Evolutionary conservation across 2,797 vertebrate species (phyloP), one percentile per base, ranked within the genome.

Genomic region (Florisuga fusca): DNA sequence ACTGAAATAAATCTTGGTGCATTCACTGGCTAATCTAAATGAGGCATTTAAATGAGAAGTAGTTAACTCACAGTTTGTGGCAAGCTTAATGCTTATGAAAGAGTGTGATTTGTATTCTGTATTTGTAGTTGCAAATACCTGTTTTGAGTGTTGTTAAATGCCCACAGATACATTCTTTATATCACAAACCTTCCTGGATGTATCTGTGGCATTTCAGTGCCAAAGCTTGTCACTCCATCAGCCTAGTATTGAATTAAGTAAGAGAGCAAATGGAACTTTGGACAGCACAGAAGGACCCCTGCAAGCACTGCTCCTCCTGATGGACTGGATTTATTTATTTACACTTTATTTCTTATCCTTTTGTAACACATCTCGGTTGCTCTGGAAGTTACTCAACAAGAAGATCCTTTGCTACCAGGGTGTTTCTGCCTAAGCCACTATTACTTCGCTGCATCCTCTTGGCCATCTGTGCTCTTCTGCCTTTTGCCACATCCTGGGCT

Each of bases 1-100:
- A 91, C 84, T 73, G 63, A 67, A 94, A 85, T 90, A 89, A 90
- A 92, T 89, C 50, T 78, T 66, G 54, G 33, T 0, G 1, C 71
- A 55, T 50, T 87, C 76, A 53, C 64, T 95, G 92, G 83, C 66
- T 93, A 59, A 72, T 84, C 84, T 75, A 64, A 93, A 92, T 57
- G 63, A 95, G 48, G 41, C 67, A 57, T n/a, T 78, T 80, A 26
- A 33, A 78, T 81, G 81, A 69, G 62, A 63, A 68, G 54, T 62
- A 85, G 67, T 89, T 73, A 88, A 81, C 23, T 93, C 53, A 48
- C n/a, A 19, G 54, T 84, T 83, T 86, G 76, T 6, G 4, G 38
- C 72, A 63, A 55, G 34, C 33, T 90, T 75, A 48, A 22, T 3
- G 3, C 63, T 86, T 80, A 8, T 61, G 18, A 68, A 83, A 87